Conservation (phyloP, 2,797 vertebrate species). For the Parauchenoglanis ngamensis region DNA sequence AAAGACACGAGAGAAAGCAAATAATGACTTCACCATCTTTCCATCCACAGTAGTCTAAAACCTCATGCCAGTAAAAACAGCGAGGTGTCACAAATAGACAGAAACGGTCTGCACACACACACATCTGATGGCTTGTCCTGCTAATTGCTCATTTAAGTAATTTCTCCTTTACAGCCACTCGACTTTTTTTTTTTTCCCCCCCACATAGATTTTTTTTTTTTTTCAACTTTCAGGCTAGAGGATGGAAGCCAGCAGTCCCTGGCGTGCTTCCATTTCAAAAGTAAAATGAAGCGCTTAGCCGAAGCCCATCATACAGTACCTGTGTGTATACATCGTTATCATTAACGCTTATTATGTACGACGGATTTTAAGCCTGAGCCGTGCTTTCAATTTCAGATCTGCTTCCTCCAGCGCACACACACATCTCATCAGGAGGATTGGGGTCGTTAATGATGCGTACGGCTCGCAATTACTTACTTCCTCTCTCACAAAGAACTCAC, state of each 20-base stretch:
- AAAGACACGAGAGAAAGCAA: neutral
- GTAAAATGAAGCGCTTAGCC: conserved; percentile 34
- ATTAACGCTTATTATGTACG: conserved; percentile 18
- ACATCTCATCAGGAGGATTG: conserved; percentile 45
- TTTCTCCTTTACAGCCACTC: conserved; percentile 41
- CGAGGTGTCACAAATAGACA: conserved; percentile 31
- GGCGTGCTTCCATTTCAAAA: conserved; percentile 32
- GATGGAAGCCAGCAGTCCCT: conserved; percentile 23
- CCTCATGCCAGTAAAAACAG: conserved; percentile 21
- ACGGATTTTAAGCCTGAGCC: conserved; percentile 28
- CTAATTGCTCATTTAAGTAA: conserved; percentile 55
- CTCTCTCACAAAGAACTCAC: conserved; percentile 41
- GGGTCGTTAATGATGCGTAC: conserved; percentile 56
- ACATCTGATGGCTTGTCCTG: conserved; percentile 13
- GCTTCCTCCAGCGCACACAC: conserved; percentile 4
- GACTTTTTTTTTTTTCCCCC: neutral
- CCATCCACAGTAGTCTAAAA: conserved; percentile 15
- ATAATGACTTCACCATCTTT: conserved; percentile 33
- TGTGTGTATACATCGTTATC: conserved; percentile 15
- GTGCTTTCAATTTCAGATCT: conserved; percentile 20
- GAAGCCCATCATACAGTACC: conserved; percentile 24
- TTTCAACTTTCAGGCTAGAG: conserved; percentile 24
- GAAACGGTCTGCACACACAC: conserved; percentile 18
- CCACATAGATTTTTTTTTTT: conserved; percentile 10
- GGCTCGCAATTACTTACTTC: conserved; percentile 55